A percentile compares a stretch with the other conserved stretches of the same genome.
Conservation (phyloP, 2,888 invertebrate species). For the Sepioteuthis lessoniana region DNA sequence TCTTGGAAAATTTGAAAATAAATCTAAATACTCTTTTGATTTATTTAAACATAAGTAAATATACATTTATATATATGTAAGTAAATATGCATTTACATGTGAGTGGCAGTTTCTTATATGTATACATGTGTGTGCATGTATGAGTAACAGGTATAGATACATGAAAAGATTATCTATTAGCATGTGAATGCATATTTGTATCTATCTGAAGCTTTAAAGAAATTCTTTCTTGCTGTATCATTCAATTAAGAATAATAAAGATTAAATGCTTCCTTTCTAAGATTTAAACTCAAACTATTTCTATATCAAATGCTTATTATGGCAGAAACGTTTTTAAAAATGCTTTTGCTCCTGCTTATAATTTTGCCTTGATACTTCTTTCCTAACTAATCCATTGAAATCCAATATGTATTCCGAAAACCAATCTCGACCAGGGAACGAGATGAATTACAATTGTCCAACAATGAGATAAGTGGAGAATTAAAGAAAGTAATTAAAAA, state of each 20-base stretch:
- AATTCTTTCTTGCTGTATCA: not conserved
- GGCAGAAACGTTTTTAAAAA: not conserved
- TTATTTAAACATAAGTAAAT: not conserved
- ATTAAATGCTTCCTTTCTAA: not conserved
- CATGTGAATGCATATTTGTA: not conserved
- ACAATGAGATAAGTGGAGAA: not conserved
- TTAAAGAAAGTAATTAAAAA: not conserved
- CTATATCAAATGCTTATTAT: not conserved
- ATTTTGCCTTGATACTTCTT: not conserved
- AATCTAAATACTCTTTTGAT: not conserved
- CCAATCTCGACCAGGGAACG: not conserved
- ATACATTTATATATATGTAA: not conserved
- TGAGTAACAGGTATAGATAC: not conserved
- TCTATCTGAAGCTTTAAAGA: not conserved
- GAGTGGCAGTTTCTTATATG: not conserved
- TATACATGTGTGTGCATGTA: not conserved
- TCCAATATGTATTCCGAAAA: not conserved
- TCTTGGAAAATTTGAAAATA: not conserved
- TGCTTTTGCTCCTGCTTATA: slow-evolving; percentile 17
- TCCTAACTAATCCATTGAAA: not conserved
- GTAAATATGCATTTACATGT: not conserved
- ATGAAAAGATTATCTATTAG: not conserved
- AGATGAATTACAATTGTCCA: not conserved
- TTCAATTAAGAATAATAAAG: not conserved
- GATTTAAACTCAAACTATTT: not conserved